Evolutionary conservation across 2,797 vertebrate species (phyloP).

Genomic region (Danio albolineatus): DNA sequence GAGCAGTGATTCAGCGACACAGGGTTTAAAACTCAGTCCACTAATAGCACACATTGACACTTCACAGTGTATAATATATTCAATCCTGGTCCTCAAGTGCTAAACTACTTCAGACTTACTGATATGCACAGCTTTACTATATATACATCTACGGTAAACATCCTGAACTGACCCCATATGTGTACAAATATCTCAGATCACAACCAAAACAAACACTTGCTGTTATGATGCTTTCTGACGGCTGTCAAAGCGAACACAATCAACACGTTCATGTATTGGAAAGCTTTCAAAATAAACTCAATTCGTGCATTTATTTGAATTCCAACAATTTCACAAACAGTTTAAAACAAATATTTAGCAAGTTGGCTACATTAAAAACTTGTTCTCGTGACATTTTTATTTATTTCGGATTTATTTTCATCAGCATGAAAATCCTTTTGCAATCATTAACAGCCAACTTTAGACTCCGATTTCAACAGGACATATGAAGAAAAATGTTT

Average conservation of each 20-base stretch:
- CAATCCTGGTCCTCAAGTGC: conserved; percentile 16
- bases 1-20: conserved; percentile 5
- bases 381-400: background rate
- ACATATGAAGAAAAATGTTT: background rate
- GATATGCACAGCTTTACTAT: background rate
- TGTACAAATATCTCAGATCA: background rate
- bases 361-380: background rate
- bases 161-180: background rate
- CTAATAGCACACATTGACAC: conserved; percentile 1
- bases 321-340: background rate
- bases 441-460: background rate
- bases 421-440: background rate
- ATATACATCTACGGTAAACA: background rate
- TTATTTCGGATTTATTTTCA: too few species aligned
- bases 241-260: conserved; percentile 1
- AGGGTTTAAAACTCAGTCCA: conserved; percentile 25
- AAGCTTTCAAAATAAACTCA: too few species aligned
- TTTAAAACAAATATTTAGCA: background rate
- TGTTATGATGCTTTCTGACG: conserved; percentile 8
- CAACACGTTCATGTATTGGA: too few species aligned
- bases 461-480: background rate
- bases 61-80: background rate
- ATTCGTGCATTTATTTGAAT: background rate
- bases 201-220: conserved; percentile 13
- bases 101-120: background rate